Base-by-base conservation (phyloP, 2,797 vertebrate species). In the Acanthurus lineatus region DNA sequence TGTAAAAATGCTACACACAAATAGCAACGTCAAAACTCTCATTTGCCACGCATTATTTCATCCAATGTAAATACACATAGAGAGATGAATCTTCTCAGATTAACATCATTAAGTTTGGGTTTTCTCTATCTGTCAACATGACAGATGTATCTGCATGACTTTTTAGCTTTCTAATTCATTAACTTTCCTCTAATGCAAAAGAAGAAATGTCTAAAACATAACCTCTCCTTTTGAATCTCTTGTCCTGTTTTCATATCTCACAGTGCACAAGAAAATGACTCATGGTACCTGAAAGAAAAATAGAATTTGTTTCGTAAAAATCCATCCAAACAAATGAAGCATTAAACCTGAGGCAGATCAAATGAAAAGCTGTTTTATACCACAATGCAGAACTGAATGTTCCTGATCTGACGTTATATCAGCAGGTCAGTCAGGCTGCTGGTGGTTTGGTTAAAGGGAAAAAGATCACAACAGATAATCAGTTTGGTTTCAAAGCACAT, bases 11-110 rank as follows among this genome's bases (percentile, higher is more conserved):
- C 49, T 25, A 22, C 25, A 58, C 65, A 69, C 2, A 52, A 60
- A 70, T 73, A 42, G 59, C 69, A 72, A 75, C 51, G 69, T 75
- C 40, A 78, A 59, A 62, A 72, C 16, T 1, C 44, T 73, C 35
- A 40, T 51, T 49, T 19, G 8, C 64, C 64, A 76, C 14, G 44
- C 44, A 48, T 45, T 53, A 11, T 68, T 79, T 78, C 42, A 44
- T 45, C 28, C 20, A 56, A 65, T 52, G 60, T 56, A 76, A 80
- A 82, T 51, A 77, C 22, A 69, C 6, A 62, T 20, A 6, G 7
- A 25, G 35, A 25, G 7, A 58, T 61, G 38, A 20, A 32, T 42
- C 16, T 32, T 20, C 38, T 58, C 22, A 42, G 35, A 77, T 71
- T 53, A 74, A 72, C 56, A 38, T 54, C 15, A n/a, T 2, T 35